Evolutionary conservation across 2,797 vertebrate genomes (phyloP).

Genomic region (Enteromius thamalakanensis): DNA sequence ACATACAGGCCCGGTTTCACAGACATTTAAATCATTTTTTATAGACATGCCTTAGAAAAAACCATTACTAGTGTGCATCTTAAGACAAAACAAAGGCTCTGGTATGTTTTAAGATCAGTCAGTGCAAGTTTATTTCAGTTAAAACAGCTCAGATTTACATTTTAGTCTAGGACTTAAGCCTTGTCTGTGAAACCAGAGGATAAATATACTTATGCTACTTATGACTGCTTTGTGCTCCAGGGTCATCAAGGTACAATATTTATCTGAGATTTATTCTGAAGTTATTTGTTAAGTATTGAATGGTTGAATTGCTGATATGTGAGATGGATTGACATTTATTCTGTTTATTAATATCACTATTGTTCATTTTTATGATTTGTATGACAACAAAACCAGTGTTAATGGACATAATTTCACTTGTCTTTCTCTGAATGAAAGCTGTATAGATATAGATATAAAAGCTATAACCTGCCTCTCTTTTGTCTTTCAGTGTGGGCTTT

Average conservation of each 20-base stretch:
- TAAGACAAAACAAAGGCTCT: too few relatives aligned
- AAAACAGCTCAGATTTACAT: too few relatives aligned
- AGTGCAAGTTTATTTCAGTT: too few relatives aligned
- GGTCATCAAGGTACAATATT: not conserved
- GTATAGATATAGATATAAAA: not conserved
- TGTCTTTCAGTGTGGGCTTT: constrained; percentile 44
- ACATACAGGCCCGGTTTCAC: too few relatives aligned
- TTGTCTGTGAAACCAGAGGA: too few relatives aligned
- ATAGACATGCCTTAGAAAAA: too few relatives aligned
- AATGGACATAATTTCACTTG: not conserved
- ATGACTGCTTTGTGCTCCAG: too few relatives aligned
- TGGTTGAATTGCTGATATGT: not conserved
- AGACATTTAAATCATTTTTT: too few relatives aligned
- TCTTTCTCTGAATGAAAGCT: not conserved
- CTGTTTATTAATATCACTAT: not conserved
- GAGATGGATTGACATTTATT: not conserved
- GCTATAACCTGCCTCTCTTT: not conserved
- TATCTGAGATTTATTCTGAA: not conserved
- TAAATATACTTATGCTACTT: too few relatives aligned
- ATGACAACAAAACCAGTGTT: not conserved
- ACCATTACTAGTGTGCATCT: too few relatives aligned
- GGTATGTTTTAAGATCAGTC: too few relatives aligned
- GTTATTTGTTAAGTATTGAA: constrained; percentile 3
- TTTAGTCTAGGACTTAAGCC: too few relatives aligned
- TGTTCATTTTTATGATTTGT: not conserved